Base-by-base conservation (phyloP, 2,113 vertebrate genomes). In the Gymnogyps californianus region DNA sequence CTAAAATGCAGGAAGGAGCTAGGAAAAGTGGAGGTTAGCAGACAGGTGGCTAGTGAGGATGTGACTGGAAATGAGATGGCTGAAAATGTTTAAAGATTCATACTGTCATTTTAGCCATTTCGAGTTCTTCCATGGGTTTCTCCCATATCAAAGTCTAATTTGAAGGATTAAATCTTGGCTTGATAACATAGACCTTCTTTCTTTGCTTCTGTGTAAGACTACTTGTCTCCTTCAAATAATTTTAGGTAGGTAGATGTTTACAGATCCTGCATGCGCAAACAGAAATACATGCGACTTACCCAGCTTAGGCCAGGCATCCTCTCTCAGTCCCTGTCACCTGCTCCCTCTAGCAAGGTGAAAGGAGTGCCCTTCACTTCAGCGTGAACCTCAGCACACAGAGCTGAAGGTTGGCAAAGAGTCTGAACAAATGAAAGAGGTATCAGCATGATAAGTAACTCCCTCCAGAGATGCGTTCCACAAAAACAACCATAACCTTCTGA, bases 371-470 rank as follows among this genome's bases (percentile, higher is more conserved):
- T 54, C 59, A n/a, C 26, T 20, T 25, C 51, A 4, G 51, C 38
- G 12, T 13, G 8, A 66, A 19, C 36, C 46, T 75, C 0, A 0
- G 59, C 66, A 42, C 52, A 55, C 1, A 1, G 38, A 46, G 51
- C 67, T 44, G 36, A 25, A 46, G 47, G 21, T 8, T 32, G 59
- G 14, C 55, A 79, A 17, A 54, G 79, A 19, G 16, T 32, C 32
- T 42, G 25, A 75, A 49, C 5, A 51, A 38, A 14, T 8, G 3
- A 34, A 36, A 64, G 21, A 52, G 17, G 16, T 15, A 46, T 25
- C 79, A 69, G 28, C 36, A 20, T 24, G 36, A 7, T 21, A 40
- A 21, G 12, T 8, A 52, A 59, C 28, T 4, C 14, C 34, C 34
- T 62, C 32, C 57, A 51, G 38, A 42, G n/a, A n/a, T 5, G 32